Conservation (phyloP, 2,888 invertebrate species). For the Drosophila parthenogenetica region DNA sequence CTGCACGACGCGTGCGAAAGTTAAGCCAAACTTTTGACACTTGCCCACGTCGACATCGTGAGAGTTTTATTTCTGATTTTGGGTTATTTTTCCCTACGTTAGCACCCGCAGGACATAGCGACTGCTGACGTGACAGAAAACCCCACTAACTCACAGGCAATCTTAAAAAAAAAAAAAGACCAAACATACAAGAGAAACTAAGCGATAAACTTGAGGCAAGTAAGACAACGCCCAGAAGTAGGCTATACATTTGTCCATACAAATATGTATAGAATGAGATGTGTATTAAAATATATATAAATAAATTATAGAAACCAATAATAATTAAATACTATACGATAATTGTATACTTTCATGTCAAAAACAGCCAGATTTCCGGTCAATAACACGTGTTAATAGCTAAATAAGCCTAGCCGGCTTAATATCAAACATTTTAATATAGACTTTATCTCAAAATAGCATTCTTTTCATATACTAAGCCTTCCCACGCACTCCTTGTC, state of each 20-base stretch:
- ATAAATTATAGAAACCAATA: too few relatives aligned
- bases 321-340: too few relatives aligned
- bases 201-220: not conserved
- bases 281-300: too few relatives aligned
- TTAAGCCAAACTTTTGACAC: slow-evolving; percentile 76
- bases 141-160: not conserved
- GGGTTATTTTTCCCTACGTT: slow-evolving; percentile 25
- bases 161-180: slow-evolving; percentile 10
- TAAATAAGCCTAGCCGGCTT: too few relatives aligned
- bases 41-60: slow-evolving; percentile 50
- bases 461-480: too few relatives aligned
- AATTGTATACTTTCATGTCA: too few relatives aligned
- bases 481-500: too few relatives aligned
- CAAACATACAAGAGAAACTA: slow-evolving; percentile 17
- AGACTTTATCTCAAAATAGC: too few relatives aligned
- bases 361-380: too few relatives aligned
- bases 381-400: too few relatives aligned
- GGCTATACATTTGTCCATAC: slow-evolving; percentile 42
- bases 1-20: slow-evolving; percentile 65
- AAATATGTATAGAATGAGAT: not conserved
- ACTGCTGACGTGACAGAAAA: slow-evolving; percentile 46
- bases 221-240: slow-evolving; percentile 52
- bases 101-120: slow-evolving; percentile 27
- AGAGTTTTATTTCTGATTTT: slow-evolving; percentile 2
- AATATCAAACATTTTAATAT: too few relatives aligned